These are phyloP conservation scores for Sebastes steindachneri DNA, from an alignment of 2,797 vertebrate genomes.

Conservation along the genomic window DNA sequence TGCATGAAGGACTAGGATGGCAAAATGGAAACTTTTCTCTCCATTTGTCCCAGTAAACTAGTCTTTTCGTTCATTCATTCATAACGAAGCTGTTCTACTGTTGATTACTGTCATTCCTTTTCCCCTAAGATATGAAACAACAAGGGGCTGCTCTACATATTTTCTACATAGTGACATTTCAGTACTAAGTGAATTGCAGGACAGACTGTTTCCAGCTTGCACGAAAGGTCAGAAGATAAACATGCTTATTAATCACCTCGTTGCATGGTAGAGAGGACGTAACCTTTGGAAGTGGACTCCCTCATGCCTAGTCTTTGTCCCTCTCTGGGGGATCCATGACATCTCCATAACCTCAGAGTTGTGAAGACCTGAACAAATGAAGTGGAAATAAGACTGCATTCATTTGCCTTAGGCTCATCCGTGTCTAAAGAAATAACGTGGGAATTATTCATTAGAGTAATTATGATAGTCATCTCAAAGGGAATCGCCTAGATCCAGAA, in stretches of 20 bases:
- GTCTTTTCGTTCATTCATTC: too few species aligned
- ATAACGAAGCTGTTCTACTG: not conserved
- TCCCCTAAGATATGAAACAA: not conserved
- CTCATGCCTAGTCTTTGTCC: not conserved
- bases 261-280: not conserved
- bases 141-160: not conserved
- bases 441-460: constrained; percentile 66
- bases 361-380: constrained; percentile 23
- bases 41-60: not conserved
- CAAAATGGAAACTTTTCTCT: not conserved
- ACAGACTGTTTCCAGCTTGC: not conserved
- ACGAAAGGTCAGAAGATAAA: constrained; percentile 20
- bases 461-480: constrained; percentile 55
- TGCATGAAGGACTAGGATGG: not conserved
- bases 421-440: constrained; percentile 40
- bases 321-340: constrained; percentile 28
- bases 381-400: constrained; percentile 31
- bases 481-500: constrained; percentile 19
- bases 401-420: constrained; percentile 20
- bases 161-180: constrained; percentile 7
- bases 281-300: constrained; percentile 9
- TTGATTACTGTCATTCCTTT: not conserved
- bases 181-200: not conserved
- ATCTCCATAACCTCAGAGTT: constrained; percentile 35
- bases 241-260: constrained; percentile 13